These are phyloP conservation scores for Tetrao urogallus DNA, from an alignment of 2,113 vertebrate genomes.

Conservation along the genomic window DNA sequence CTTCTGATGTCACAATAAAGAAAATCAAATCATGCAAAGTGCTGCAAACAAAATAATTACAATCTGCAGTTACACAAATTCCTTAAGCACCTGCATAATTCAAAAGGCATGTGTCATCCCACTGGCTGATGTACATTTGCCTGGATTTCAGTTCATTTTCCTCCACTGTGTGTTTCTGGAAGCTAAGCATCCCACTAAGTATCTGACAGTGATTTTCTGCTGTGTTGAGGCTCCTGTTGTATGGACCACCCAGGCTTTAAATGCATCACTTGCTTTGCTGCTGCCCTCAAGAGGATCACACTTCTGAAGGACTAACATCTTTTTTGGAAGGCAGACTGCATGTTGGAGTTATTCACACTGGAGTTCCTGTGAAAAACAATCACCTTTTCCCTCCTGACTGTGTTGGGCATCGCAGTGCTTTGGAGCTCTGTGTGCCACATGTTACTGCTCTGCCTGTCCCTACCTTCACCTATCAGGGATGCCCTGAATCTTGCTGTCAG, in stretches of 20 bases:
- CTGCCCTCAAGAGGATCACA: not conserved
- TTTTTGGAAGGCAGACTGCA: accelerated
- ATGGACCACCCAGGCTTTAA: not conserved
- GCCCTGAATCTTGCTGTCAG: not conserved
- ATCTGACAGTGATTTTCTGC: not conserved
- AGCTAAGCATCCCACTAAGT: not conserved
- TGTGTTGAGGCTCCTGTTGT: not conserved
- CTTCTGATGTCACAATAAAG: not conserved
- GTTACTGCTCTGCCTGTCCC: accelerated
- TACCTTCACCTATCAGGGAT: not conserved
- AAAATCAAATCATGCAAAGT: not conserved
- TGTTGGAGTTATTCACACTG: not conserved
- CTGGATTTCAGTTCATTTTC: not conserved
- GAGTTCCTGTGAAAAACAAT: not conserved
- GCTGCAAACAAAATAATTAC: not conserved
- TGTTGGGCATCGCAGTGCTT: not conserved
- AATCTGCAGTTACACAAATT: not conserved
- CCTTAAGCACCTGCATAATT: not conserved
- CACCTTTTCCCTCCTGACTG: not conserved
- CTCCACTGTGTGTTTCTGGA: not conserved
- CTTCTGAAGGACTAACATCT: not conserved
- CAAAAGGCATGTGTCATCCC: not conserved
- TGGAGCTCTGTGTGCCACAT: accelerated
- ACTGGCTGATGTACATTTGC: not conserved
- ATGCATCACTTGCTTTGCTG: not conserved